Evolutionary conservation across 2,113 vertebrate species (phyloP).

Genomic region (Oncorhynchus gorbuscha): DNA sequence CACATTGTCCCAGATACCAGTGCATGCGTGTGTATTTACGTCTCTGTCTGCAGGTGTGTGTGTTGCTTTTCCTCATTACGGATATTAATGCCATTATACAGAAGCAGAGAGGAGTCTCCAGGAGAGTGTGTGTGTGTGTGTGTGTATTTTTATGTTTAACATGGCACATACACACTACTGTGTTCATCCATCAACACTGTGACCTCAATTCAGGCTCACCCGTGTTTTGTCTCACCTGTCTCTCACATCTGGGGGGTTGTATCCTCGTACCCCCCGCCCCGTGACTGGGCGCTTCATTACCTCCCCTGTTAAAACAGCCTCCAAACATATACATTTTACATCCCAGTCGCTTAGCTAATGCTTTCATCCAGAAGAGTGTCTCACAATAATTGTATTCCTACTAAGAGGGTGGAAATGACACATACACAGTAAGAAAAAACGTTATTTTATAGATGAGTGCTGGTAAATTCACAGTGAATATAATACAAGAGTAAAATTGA

Average conservation of each 20-base stretch:
- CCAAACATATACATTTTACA: neutral
- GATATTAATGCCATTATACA: slow-evolving; percentile 40
- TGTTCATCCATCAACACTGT: slow-evolving; percentile 42
- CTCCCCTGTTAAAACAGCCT: neutral
- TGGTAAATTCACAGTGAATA: too few species aligned
- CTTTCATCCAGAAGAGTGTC: neutral
- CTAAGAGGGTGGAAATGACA: neutral
- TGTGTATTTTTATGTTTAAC: slow-evolving; percentile 41
- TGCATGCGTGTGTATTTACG: neutral
- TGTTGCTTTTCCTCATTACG: slow-evolving; percentile 25
- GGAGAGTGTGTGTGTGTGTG: slow-evolving; percentile 11
- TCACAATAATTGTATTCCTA: too few species aligned
- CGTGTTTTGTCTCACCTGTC: slow-evolving; percentile 29
- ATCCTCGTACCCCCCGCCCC: neutral
- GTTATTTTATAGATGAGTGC: too few species aligned
- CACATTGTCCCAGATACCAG: too few species aligned
- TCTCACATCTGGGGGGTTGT: neutral
- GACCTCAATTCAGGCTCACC: slow-evolving; percentile 20
- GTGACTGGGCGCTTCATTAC: neutral
- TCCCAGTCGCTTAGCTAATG: neutral
- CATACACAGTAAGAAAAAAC: neutral
- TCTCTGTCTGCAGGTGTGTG: slow-evolving; percentile 1
- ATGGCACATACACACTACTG: slow-evolving; percentile 23
- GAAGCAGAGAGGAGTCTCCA: neutral
- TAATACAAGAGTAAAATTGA: too few species aligned